Percentiles rank a stretch among this genome's conserved stretches.
Conservation (phyloP, 2,797 vertebrate species). For the Mus minutoides region DNA sequence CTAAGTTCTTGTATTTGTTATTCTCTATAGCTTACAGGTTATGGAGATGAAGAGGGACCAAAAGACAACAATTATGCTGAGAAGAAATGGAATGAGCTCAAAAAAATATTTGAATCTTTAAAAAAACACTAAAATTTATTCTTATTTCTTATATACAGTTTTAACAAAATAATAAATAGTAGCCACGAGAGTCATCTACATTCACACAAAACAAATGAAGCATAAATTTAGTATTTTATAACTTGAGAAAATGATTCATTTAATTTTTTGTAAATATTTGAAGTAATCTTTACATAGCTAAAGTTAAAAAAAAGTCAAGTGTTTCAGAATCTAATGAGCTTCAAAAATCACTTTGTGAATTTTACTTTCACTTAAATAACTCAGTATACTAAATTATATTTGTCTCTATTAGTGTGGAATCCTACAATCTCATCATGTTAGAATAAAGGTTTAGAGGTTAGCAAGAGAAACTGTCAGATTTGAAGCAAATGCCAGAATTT, state of each 20-base stretch:
- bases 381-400: not conserved
- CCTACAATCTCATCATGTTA: not conserved
- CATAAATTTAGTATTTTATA: not conserved
- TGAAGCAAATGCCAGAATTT: not conserved
- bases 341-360: not conserved
- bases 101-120: not conserved
- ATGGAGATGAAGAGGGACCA: not conserved
- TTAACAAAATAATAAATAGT: not conserved
- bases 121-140: not conserved
- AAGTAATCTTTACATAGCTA: not conserved
- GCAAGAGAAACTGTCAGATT: not conserved
- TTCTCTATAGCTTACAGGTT: not conserved
- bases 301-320: not conserved
- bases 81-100: not conserved
- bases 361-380: not conserved
- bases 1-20: not conserved
- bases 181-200: not conserved
- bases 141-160: not conserved
- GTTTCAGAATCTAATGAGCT: not conserved
- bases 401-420: slow-evolving; percentile 37
- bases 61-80: not conserved
- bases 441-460: slow-evolving; percentile 8
- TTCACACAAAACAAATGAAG: not conserved
- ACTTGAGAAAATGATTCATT: not conserved
- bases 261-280: not conserved